Evolutionary conservation across 2,888 invertebrate genomes (phyloP).

Genomic region (Eupithecia subumbrata): DNA sequence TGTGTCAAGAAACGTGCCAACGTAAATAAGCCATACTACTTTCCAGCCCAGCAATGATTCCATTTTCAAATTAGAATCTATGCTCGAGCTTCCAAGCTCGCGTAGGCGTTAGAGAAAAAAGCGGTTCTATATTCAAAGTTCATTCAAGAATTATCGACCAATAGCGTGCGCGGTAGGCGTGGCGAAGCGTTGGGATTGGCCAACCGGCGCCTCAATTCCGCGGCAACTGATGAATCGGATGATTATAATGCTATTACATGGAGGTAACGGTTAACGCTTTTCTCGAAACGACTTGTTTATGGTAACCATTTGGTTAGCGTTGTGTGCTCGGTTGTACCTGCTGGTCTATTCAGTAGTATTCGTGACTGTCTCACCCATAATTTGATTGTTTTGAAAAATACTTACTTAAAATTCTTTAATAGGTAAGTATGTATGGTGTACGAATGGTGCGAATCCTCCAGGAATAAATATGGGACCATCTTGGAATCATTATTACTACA

Average conservation of each 20-base stretch:
- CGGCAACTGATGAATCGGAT: conserved; percentile 63
- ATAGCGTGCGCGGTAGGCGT: conserved; percentile 78
- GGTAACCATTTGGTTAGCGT: conserved; percentile 12
- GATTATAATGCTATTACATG: conserved; percentile 74
- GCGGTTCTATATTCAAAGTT: conserved; percentile 83
- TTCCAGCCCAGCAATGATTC: conserved; percentile 3
- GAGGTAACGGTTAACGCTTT: conserved; percentile 49
- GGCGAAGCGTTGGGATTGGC: conserved; percentile 72
- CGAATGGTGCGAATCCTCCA: no score
- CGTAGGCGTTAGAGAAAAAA: conserved; percentile 82
- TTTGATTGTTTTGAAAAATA: no score
- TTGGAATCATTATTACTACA: no score
- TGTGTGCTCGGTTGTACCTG: conserved; percentile 18
- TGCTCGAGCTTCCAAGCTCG: conserved; percentile 57
- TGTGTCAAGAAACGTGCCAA: background rate
- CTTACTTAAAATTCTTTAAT: no score
- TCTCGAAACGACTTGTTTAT: conserved; percentile 42
- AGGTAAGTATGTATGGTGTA: no score
- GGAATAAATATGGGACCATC: no score
- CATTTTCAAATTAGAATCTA: conserved; percentile 32
- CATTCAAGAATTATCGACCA: conserved; percentile 62
- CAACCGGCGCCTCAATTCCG: conserved; percentile 47
- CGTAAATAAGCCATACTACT: no score
- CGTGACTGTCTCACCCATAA: no score
- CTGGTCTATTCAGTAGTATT: no score